A percentile compares a stretch with the other conserved stretches of the same genome.
phyloP scores from a whole-genome alignment of 1,140 invertebrate genomes.

The Armadillidium nasatum region DNA sequence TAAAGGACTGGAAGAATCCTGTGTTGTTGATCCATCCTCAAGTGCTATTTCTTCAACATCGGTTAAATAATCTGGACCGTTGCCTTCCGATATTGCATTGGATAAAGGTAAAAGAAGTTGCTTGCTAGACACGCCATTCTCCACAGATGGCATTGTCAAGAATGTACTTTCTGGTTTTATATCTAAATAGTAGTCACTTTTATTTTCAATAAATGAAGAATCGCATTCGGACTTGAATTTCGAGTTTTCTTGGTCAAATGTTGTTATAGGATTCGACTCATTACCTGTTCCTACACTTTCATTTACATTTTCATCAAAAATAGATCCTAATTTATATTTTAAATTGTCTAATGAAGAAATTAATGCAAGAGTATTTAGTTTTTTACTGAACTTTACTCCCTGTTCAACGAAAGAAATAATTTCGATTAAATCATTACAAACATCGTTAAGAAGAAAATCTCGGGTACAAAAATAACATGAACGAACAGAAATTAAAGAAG shows the following conservation, averaged over 20 bases:
- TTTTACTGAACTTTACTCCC: neutral
- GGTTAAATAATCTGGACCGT: conserved; percentile 43
- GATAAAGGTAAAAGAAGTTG: neutral
- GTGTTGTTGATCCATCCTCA: conserved; percentile 42
- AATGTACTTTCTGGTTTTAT: neutral
- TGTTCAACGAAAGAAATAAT: neutral
- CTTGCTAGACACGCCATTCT: neutral
- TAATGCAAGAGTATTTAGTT: neutral
- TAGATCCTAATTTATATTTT: neutral
- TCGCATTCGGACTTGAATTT: neutral
- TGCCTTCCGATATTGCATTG: conserved; percentile 24
- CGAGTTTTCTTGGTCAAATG: neutral
- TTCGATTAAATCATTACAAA: neutral
- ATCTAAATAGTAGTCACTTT: neutral
- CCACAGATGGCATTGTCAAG: neutral
- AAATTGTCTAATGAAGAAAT: neutral
- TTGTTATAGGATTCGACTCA: neutral
- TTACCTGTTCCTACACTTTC: neutral
- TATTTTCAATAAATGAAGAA: neutral
- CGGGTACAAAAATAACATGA: neutral
- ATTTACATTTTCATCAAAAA: neutral
- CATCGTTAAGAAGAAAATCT: conserved; percentile 8
- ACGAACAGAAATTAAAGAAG: neutral
- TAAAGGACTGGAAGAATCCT: conserved; percentile 35
- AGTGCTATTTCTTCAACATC: conserved; percentile 48